phyloP scores from a whole-genome alignment of 2,113 vertebrate genomes.

The Aptenodytes patagonicus region DNA sequence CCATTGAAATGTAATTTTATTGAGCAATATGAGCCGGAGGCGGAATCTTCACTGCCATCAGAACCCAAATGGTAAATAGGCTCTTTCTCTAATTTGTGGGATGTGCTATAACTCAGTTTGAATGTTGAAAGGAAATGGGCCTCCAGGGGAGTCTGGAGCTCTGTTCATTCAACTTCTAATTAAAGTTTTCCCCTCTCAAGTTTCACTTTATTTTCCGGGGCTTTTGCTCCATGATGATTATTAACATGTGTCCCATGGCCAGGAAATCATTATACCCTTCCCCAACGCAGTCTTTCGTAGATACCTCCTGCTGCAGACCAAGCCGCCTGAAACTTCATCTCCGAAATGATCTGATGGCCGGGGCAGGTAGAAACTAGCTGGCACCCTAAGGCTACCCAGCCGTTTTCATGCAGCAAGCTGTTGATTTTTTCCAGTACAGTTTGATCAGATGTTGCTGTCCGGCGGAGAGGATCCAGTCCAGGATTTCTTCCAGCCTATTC shows the following conservation, averaged over 20 bases:
- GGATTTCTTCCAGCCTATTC: slow-evolving; percentile 75
- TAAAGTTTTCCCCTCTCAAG: slow-evolving; percentile 69
- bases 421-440: neutral
- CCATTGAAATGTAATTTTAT: slow-evolving; percentile 34
- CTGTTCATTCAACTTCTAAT: slow-evolving; percentile 66
- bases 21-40: slow-evolving; percentile 38
- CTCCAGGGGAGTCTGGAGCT: slow-evolving; percentile 59
- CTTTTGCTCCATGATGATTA: slow-evolving; percentile 59
- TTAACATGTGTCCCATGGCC: slow-evolving; percentile 56
- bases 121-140: slow-evolving; percentile 67
- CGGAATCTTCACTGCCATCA: slow-evolving; percentile 23
- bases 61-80: slow-evolving; percentile 50
- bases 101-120: slow-evolving; percentile 66
- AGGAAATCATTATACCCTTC: slow-evolving; percentile 31
- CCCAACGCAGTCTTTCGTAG: neutral
- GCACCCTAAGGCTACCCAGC: neutral
- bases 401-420: neutral
- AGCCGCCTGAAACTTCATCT: neutral
- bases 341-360: neutral
- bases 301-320: neutral
- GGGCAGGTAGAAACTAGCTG: neutral
- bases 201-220: slow-evolving; percentile 68
- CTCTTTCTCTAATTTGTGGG: slow-evolving; percentile 59
- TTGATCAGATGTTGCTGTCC: neutral
- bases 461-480: slow-evolving; percentile 67